Percentiles rank a stretch among this genome's conserved stretches.
phyloP scores from a whole-genome alignment of 2,113 vertebrate species.

The Myocastor coypus region DNA sequence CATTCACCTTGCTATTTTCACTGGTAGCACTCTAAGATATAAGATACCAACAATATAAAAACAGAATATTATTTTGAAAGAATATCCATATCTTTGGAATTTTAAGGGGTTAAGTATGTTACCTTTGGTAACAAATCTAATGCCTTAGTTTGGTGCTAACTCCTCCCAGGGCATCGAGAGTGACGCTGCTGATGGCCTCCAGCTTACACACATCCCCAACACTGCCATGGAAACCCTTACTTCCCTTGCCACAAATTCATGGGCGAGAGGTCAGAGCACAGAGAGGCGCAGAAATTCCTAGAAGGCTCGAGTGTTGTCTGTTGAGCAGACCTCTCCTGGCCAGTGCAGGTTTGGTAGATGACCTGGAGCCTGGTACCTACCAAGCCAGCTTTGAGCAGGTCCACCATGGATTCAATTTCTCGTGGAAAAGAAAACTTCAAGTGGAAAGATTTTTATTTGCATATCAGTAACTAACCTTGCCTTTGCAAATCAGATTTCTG shows the following conservation, averaged over 20 bases:
- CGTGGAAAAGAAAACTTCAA: not conserved
- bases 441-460: not conserved
- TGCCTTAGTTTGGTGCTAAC: not conserved
- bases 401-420: not conserved
- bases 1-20: not conserved
- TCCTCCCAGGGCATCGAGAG: not conserved
- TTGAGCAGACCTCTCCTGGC: not conserved
- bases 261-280: not conserved
- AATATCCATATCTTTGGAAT: not conserved
- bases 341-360: not conserved
- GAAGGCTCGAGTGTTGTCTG: not conserved
- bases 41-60: not conserved
- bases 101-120: not conserved
- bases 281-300: not conserved
- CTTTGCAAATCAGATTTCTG: constrained; percentile 32
- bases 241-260: not conserved
- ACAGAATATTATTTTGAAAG: not conserved
- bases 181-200: not conserved
- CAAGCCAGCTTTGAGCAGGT: not conserved
- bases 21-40: constrained; percentile 40
- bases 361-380: not conserved
- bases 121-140: not conserved
- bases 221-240: not conserved
- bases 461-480: not conserved
- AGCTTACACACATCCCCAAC: not conserved